Evolutionary conservation across 2,797 vertebrate species (phyloP), one percentile per base, ranked within the genome.

Genomic region (Coreius guichenoti): DNA sequence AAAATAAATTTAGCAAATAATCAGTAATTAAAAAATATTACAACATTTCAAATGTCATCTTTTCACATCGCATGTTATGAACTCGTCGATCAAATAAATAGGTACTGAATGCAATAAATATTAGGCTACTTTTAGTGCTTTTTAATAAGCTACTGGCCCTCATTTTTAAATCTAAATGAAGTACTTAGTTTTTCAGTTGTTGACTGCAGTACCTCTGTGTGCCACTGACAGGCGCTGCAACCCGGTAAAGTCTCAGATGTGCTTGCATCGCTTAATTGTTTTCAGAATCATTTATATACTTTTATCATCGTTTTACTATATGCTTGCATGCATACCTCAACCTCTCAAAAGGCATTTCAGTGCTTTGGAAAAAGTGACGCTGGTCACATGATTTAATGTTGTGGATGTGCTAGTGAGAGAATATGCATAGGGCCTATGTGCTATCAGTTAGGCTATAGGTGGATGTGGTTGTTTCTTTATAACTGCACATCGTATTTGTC

Each of bases 121-220:
- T 67, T n/a, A 9, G 39, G 39, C 39, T 43, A 33, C 8, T 5
- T 51, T 51, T 68, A 23, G 49, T 36, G 12, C 54, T 12, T 33
- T 79, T 14, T 47, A 49, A 29, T 33, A 77, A 29, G 23, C 23
- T 45, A 2, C 8, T 61, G 23, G 14, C 8, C 23, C 56, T 26
- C 5, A 7, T 36, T 56, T 56, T 76, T 33, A 14, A 29, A 51
- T 19, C 26, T 74, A 3, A 61, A 16, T 29, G 0, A 78, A 43
- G 36, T 56, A 26, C 14, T n/a, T 9, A 3, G 11, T 58, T 33
- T 17, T 65, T 65, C 6, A 39, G 1, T 67, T 58, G 21, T 63
- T 74, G 75, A 31, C 82, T 73, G 86, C 82, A 79, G 72, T 76
- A 65, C 76, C 17, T 51, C 13, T 68, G 26, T 84, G 14, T 86